Evolutionary conservation across 1,140 invertebrate species (phyloP).

Genomic region (Neodiprion fabricii): DNA sequence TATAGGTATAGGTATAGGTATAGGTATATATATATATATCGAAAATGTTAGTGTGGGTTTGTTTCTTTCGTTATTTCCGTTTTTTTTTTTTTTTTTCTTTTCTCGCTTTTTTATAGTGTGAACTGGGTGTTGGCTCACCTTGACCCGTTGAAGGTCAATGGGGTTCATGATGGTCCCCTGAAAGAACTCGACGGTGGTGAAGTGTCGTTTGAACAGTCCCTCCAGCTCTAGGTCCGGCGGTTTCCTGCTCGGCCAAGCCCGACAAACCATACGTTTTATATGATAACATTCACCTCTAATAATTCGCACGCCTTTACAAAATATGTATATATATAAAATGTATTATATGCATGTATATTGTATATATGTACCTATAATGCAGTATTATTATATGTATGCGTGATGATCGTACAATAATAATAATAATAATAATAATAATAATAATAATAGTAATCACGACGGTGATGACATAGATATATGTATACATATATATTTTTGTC

Average conservation of each 20-base stretch:
- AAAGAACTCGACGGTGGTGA: conserved; percentile 99
- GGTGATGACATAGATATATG: conserved; percentile 17
- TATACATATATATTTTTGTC: conserved; percentile 14
- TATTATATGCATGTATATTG: conserved; percentile 26
- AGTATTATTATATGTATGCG: conserved; percentile 13
- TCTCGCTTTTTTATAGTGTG: conserved; percentile 9
- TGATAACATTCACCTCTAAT: conserved; percentile 45
- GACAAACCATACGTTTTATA: conserved; percentile 51
- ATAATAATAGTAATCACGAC: not conserved
- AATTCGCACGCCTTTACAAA: conserved; percentile 1
- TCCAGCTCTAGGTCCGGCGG: conserved; percentile 97
- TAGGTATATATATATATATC: no score
- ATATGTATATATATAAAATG: conserved; percentile 15
- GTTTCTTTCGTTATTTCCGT: no score
- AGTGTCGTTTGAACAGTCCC: conserved; percentile 99
- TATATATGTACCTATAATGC: conserved; percentile 33
- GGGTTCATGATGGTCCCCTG: conserved; percentile 99
- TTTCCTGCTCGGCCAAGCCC: conserved; percentile 70
- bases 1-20: no score
- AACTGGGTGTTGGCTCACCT: conserved; percentile 76
- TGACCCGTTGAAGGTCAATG: conserved; percentile 97
- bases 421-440: no score
- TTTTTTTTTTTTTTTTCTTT: not conserved
- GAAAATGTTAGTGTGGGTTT: no score
- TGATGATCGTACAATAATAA: no score